Evolutionary conservation across 37 sponge, comb jelly and placozoan species (phyloP).

Genomic region (Aplysina aerophoba): DNA sequence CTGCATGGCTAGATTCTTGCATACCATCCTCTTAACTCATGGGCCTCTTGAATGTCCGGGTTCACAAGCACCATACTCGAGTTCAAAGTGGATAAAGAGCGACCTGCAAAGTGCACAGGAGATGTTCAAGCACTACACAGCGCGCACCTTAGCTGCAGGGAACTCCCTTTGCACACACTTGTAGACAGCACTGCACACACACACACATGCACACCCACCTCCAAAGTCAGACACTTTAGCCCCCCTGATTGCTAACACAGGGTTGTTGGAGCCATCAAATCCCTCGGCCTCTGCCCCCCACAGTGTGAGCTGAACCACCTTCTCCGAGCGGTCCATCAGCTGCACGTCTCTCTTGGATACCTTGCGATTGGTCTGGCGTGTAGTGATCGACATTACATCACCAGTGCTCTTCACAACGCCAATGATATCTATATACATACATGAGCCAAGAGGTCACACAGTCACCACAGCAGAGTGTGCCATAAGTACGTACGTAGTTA

Average conservation of each 20-base stretch:
- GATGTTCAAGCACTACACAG: too few relatives aligned
- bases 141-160: too few relatives aligned
- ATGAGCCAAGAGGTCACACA: too few relatives aligned
- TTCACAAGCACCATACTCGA: constrained; percentile 46
- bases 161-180: too few relatives aligned
- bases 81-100: constrained; percentile 53
- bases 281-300: constrained; percentile 89
- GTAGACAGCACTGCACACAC: background rate
- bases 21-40: constrained; percentile 85
- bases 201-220: constrained; percentile 43
- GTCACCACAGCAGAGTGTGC: too few relatives aligned
- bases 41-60: constrained; percentile 81
- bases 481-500: too few relatives aligned
- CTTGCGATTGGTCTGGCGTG: constrained; percentile 53
- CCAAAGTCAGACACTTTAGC: constrained; percentile 90
- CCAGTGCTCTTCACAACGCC: constrained; percentile 72
- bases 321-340: constrained; percentile 75
- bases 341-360: constrained; percentile 82
- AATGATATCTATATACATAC: constrained; percentile 68
- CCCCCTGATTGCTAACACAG: constrained; percentile 84
- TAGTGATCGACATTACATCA: constrained; percentile 64
- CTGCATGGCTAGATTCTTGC: too few relatives aligned
- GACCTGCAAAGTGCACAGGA: constrained; percentile 36
- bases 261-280: constrained; percentile 62
- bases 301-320: constrained; percentile 69